These are phyloP conservation scores for Ptychodera flava DNA, from an alignment of 35 echinoderm and acorn worm species.

Conservation along the genomic window DNA sequence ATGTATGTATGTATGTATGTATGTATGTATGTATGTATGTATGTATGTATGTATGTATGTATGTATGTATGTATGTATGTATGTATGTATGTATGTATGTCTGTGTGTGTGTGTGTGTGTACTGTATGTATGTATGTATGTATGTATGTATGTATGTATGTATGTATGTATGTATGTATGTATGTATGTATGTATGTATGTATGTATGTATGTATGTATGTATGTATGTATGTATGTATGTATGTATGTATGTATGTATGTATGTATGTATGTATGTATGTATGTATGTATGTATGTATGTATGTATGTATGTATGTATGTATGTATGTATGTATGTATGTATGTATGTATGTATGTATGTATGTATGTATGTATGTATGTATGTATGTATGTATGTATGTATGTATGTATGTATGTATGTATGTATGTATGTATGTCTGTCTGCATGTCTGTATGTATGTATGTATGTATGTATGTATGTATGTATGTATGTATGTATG, in stretches of 20 bases:
- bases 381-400: neutral
- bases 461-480: neutral
- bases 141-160: constrained; percentile 2
- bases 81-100: constrained; percentile 2
- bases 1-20: neutral
- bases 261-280: neutral
- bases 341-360: constrained; percentile 2
- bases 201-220: neutral
- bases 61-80: neutral
- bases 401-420: neutral
- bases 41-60: constrained; percentile 2
- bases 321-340: neutral
- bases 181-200: neutral
- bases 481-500: constrained; percentile 2
- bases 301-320: neutral
- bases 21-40: constrained; percentile 2
- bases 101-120: neutral
- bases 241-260: constrained; percentile 2
- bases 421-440: neutral
- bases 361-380: constrained; percentile 2
- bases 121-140: constrained; percentile 1
- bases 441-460: neutral
- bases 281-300: constrained; percentile 2
- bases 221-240: constrained; percentile 2
- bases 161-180: constrained; percentile 2